Conservation (phyloP, 2,797 vertebrate genomes). For the Poeciliopsis paucimaculata region DNA sequence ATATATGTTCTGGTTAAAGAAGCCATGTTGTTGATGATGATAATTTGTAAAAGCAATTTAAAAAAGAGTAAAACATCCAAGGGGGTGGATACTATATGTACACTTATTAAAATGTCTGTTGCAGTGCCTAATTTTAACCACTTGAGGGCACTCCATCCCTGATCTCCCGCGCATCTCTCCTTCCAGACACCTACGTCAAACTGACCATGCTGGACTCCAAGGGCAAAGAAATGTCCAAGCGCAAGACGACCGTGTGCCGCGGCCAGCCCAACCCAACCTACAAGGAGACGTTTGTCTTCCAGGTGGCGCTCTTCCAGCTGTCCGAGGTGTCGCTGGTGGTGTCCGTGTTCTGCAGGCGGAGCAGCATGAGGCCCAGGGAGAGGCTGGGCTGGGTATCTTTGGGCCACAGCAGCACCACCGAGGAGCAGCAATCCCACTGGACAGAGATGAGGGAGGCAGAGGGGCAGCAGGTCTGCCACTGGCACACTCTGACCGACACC, state of each 20-base stretch:
- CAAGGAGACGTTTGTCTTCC: slow-evolving; percentile 97
- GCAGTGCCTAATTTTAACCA: slow-evolving; percentile 48
- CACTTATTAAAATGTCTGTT: not conserved
- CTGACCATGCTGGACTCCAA: slow-evolving; percentile 96
- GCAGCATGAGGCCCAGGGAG: slow-evolving; percentile 91
- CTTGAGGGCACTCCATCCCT: slow-evolving; percentile 62
- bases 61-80: not conserved
- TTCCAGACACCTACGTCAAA: slow-evolving; percentile 95
- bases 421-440: slow-evolving; percentile 95
- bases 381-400: slow-evolving; percentile 94
- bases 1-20: not conserved
- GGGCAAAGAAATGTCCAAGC: slow-evolving; percentile 98
- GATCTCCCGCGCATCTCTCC: slow-evolving; percentile 19
- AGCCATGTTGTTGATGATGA: not conserved
- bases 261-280: slow-evolving; percentile 95
- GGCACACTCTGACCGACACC: slow-evolving; percentile 91
- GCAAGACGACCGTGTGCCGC: slow-evolving; percentile 92
- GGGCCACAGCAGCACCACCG: slow-evolving; percentile 94
- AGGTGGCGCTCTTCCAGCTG: slow-evolving; percentile 97
- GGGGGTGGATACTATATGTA: not conserved
- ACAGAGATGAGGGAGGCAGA: slow-evolving; percentile 94
- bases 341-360: slow-evolving; percentile 92
- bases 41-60: not conserved
- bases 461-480: slow-evolving; percentile 95
- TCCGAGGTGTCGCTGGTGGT: slow-evolving; percentile 95